Evolutionary conservation across 1,140 invertebrate species (phyloP), one percentile per base, ranked within the genome.

Genomic region (Papilio machaon): DNA sequence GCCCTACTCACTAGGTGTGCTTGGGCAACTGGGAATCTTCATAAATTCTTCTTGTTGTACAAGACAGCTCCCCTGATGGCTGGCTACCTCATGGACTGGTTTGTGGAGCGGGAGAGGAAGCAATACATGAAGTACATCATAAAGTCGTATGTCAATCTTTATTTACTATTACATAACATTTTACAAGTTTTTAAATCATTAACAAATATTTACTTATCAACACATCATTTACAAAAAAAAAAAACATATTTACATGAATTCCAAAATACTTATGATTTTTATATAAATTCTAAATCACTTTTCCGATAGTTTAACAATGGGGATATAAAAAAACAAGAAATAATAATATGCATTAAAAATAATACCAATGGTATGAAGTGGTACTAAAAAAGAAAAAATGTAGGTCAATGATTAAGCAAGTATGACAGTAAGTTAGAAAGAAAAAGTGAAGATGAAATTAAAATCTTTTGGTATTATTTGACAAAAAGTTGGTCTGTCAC

Each of bases 21-120:
- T 10, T 99, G 98, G 98, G 97, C 97, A 82, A 95, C 98, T 83
- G 97, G 97, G 85, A 99, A 99, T 95, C 98, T 98, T 93, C 97
- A 98, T 92, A 97, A 96, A 92, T 98, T 99, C 94, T 99, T 99
- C 95, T 96, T 97, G 87, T 95, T 99, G 70, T 99, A 99, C 94
- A 96, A 96, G 82, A 92, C 92, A 73, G 97, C 99, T 30, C 99
- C 99, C 11, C 96, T 97, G 91, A 99, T 99, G 99, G 97, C 98
- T n/a, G 97, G 97, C 38, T 99, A 98, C 95, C 96, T 99, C 75
- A 98, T 99, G 95, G 98, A 99, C 95, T 99, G 98, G 98, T 99
- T 99, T 96, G 96, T 98, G 89, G 97, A 98, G 73, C 95, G 99
- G 89, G 98, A 99, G 91, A 95, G 99, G 90, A 99, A 98, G 95